phyloP scores from a whole-genome alignment of 2,888 invertebrate species.

The Diaprepes abbreviatus region DNA sequence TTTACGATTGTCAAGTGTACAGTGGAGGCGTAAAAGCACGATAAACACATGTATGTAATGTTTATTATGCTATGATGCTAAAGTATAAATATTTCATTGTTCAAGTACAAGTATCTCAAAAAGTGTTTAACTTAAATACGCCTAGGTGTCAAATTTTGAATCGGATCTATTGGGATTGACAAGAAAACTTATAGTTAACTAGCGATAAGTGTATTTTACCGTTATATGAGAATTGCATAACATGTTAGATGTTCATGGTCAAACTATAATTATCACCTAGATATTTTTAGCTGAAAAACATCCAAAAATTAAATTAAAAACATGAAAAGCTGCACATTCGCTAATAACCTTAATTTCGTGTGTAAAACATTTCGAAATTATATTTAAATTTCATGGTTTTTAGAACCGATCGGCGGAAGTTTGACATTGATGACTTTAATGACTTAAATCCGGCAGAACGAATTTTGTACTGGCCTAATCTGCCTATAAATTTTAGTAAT shows the following conservation, averaged over 20 bases:
- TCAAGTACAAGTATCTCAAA: no score
- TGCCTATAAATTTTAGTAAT: background rate
- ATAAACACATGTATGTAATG: no score
- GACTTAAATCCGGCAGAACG: slow-evolving; percentile 6
- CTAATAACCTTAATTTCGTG: slow-evolving; percentile 5
- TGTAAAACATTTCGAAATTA: slow-evolving; percentile 2
- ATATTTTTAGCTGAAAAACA: slow-evolving; percentile 18
- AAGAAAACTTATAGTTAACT: no score
- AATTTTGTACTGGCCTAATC: background rate
- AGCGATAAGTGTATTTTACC: no score
- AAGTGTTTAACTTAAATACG: no score
- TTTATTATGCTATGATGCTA: no score
- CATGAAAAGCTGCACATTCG: slow-evolving; percentile 7
- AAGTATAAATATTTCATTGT: no score
- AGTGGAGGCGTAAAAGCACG: no score
- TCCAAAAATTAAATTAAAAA: slow-evolving; percentile 13
- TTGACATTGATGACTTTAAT: slow-evolving; percentile 16
- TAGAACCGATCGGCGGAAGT: background rate
- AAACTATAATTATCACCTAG: slow-evolving; percentile 9
- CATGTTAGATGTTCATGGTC: slow-evolving; percentile 9
- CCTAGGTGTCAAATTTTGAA: no score
- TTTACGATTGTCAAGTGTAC: no score
- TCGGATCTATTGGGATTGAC: no score
- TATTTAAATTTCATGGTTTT: slow-evolving; percentile 15
- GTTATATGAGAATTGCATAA: no score